Evolutionary conservation across 2,888 invertebrate species (phyloP), one percentile per base, ranked within the genome.

Genomic region (Belgica antarctica): DNA sequence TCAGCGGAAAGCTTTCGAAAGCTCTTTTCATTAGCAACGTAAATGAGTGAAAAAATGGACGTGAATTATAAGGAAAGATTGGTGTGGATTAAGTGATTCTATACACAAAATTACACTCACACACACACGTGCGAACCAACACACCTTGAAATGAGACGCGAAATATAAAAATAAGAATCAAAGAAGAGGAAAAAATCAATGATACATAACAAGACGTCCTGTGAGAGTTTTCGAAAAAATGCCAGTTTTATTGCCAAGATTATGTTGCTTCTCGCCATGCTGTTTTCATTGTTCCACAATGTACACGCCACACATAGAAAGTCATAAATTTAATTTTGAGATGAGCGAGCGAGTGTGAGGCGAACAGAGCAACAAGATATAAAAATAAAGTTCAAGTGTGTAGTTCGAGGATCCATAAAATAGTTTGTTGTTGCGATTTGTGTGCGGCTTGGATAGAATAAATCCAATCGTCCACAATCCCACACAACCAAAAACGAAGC

Each of bases 191-290:
- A 57, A 68, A 68, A 68, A 68, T 68, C 68, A 68, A 68, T 68
- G 68, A 57, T 68, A 68, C 52, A 68, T 68, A 68, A 68, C 25
- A 28, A 52, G 68, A 68, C 68, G 57, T 68, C 68, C 68, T 68
- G 52, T 28, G 47, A 46, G 52, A 17, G 28, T 47, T 52, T 52
- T 31, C n/a, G n/a, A n/a, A n/a, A 57, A 68, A 68, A 52, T 68
- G 46, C 57, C 68, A 68, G 12, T 68, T 68, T 68, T 68, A 68
- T 68, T 52, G 57, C 68, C 31, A 52, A 66, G 66, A 66, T 66
- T 66, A 52, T 66, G 62, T 62, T 31, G 62, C 46, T 65, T 31
- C 65, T 24, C 46, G 25, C 47, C 2, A 66, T 68, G 52, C 17
- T 57, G 27, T 34, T 66, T 31, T 34, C 68, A 68, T 57, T 57